phyloP scores from a whole-genome alignment of 2,888 invertebrate genomes.

The Pocota personata region DNA sequence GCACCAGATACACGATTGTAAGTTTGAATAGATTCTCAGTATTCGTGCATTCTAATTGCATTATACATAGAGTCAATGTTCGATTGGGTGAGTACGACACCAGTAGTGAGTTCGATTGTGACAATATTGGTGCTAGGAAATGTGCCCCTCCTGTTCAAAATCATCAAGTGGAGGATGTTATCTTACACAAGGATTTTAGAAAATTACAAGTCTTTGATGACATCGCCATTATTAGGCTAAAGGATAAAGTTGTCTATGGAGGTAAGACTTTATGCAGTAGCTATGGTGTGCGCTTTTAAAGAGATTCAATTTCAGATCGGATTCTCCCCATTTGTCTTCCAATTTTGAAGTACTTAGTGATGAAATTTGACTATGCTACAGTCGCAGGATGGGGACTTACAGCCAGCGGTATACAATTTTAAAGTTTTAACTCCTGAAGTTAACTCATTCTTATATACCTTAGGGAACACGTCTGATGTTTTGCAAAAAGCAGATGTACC shows the following conservation, averaged over 20 bases:
- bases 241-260: slow-evolving; percentile 33
- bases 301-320: slow-evolving; percentile 21
- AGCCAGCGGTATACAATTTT: slow-evolving; percentile 43
- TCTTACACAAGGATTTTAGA: slow-evolving; percentile 48
- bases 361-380: not conserved
- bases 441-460: no score
- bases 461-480: slow-evolving; percentile 22
- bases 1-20: slow-evolving; percentile 39
- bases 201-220: slow-evolving; percentile 9
- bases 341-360: slow-evolving; percentile 27
- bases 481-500: slow-evolving; percentile 43
- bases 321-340: slow-evolving; percentile 59
- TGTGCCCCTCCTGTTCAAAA: slow-evolving; percentile 53
- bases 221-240: slow-evolving; percentile 51
- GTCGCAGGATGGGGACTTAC: slow-evolving; percentile 63
- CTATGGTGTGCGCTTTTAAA: not conserved
- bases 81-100: slow-evolving; percentile 65
- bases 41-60: not conserved
- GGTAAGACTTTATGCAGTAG: slow-evolving; percentile 13
- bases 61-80: slow-evolving; percentile 36
- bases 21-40: not conserved
- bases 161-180: slow-evolving; percentile 48
- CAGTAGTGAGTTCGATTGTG: slow-evolving; percentile 53
- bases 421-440: no score
- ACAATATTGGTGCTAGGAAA: not conserved